Evolutionary conservation across 2,113 vertebrate species (phyloP).

Genomic region (Cinclus cinclus): DNA sequence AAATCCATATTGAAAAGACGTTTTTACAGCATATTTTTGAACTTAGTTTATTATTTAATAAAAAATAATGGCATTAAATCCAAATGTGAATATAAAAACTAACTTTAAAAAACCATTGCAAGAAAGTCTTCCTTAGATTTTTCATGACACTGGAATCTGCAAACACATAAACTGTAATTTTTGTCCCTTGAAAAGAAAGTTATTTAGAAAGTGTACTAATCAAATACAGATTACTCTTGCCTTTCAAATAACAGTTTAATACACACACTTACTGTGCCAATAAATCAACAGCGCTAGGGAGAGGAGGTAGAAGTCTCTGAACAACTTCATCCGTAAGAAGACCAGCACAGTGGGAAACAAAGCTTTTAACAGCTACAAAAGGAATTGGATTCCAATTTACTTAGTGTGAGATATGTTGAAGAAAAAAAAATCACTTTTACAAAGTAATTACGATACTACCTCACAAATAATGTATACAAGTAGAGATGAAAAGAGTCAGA

Average conservation of each 20-base stretch:
- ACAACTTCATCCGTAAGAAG: slow-evolving; percentile 87
- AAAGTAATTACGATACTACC: not conserved
- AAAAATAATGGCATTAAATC: not conserved
- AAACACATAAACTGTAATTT: not conserved
- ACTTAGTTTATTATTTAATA: not conserved
- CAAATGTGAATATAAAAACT: not conserved
- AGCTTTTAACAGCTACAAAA: slow-evolving; percentile 84
- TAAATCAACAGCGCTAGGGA: slow-evolving; percentile 84
- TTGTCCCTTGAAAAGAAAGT: not conserved
- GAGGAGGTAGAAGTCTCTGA: slow-evolving; percentile 81
- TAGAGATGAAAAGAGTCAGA: not conserved
- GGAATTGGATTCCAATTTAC: slow-evolving; percentile 33
- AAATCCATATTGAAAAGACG: not conserved
- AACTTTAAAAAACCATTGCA: not conserved
- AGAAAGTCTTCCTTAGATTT: not conserved
- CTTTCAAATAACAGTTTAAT: not conserved
- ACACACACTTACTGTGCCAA: slow-evolving; percentile 86
- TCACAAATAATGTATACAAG: not conserved
- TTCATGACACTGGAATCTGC: not conserved
- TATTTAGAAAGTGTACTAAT: not conserved
- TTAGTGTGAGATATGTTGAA: not conserved
- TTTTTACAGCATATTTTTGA: not conserved
- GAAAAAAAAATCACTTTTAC: not conserved
- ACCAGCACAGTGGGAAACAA: slow-evolving; percentile 85
- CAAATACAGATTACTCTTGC: not conserved